These are phyloP conservation scores for Thalassophryne amazonica DNA, from an alignment of 2,797 vertebrate species.

Conservation along the genomic window DNA sequence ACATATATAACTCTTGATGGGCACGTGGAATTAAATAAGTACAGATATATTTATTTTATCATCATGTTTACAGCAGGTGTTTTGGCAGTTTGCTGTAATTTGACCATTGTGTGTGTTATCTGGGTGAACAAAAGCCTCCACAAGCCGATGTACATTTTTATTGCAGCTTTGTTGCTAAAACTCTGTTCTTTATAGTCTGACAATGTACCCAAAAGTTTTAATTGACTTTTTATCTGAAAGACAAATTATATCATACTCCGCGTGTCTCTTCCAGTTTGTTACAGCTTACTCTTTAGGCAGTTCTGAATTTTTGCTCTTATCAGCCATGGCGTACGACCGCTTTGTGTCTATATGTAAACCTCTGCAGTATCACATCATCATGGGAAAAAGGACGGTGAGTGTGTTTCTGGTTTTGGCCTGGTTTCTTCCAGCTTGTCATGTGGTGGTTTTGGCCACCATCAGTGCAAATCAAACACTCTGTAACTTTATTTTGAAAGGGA, in stretches of 20 bases:
- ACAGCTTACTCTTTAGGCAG: conserved; percentile 4
- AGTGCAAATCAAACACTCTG: background rate
- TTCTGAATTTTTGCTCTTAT: conserved; percentile 29
- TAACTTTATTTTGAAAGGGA: conserved; percentile 10
- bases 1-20: conserved; percentile 40
- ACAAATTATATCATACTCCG: conserved; percentile 17
- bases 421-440: conserved; percentile 10
- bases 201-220: conserved; percentile 38
- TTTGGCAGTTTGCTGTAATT: conserved; percentile 36
- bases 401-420: conserved; percentile 4
- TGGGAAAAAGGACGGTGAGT: conserved; percentile 8
- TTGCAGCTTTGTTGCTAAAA: conserved; percentile 49
- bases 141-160: conserved; percentile 56
- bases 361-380: conserved; percentile 31
- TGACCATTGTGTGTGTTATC: conserved; percentile 28
- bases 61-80: conserved; percentile 18
- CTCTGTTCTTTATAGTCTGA: conserved; percentile 25
- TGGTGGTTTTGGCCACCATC: background rate
- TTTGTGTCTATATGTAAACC: conserved; percentile 53
- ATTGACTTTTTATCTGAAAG: conserved; percentile 27
- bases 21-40: conserved; percentile 19
- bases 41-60: conserved; percentile 42
- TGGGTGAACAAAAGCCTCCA: conserved; percentile 39
- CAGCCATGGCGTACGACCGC: conserved; percentile 48
- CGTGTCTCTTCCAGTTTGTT: conserved; percentile 32